Conservation (phyloP, 1,140 invertebrate genomes). For the Sitobion miscanthi region DNA sequence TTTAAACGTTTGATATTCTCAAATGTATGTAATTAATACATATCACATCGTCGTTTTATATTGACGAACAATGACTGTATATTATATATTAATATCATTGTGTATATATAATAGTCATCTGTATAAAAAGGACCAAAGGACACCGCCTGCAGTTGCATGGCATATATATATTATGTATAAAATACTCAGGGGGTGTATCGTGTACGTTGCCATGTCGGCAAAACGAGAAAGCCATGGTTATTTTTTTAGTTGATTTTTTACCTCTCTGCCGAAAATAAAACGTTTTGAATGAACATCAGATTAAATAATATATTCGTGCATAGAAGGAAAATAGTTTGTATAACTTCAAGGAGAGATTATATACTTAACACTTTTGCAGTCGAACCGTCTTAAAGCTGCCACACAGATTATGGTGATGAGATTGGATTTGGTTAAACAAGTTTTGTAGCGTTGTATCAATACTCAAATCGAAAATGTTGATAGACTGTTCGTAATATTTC, state of each 20-base stretch:
- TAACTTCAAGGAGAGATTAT: background rate
- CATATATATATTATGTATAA: background rate
- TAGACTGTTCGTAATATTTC: background rate
- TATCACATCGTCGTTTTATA: background rate
- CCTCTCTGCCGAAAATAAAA: background rate
- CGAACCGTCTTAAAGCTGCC: background rate
- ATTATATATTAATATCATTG: background rate
- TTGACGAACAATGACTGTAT: background rate
- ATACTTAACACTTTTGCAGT: background rate
- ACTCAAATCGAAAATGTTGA: background rate
- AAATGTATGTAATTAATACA: background rate
- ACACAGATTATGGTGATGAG: background rate
- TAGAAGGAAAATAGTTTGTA: background rate
- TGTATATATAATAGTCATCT: background rate
- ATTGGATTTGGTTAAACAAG: background rate
- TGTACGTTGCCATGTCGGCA: background rate
- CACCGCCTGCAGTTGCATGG: background rate
- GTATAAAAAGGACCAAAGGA: background rate
- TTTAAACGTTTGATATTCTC: background rate
- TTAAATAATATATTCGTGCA: background rate
- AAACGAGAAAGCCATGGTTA: background rate
- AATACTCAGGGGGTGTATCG: too few relatives aligned
- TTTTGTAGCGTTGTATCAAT: background rate
- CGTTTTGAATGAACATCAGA: background rate
- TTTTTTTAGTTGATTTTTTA: background rate